Evolutionary conservation across 2,797 vertebrate genomes (phyloP).

Genomic region (Strix occidentalis): DNA sequence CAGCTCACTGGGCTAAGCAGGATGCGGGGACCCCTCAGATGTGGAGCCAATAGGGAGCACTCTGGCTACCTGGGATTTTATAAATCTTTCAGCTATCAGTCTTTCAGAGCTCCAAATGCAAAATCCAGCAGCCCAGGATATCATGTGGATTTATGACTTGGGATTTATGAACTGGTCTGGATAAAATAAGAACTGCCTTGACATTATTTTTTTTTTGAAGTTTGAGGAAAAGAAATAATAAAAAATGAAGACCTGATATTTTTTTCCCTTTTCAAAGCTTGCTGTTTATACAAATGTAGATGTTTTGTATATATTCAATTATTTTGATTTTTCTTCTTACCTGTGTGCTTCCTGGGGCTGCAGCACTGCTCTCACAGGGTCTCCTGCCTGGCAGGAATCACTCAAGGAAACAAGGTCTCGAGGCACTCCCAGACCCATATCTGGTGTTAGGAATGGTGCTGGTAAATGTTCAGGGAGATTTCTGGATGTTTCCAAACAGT

Average conservation of each 20-base stretch:
- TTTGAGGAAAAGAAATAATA: constrained; percentile 20
- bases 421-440: background rate
- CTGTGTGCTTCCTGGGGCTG: background rate
- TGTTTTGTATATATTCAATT: background rate
- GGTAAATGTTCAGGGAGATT: background rate
- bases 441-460: background rate
- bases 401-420: background rate
- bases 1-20: background rate
- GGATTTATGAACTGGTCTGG: constrained; percentile 68
- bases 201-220: background rate
- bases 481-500: background rate
- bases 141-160: constrained; percentile 64
- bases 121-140: constrained; percentile 65
- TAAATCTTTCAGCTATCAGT: constrained; percentile 67
- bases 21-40: background rate
- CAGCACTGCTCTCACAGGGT: background rate
- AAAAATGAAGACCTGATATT: background rate
- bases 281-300: background rate
- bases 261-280: background rate
- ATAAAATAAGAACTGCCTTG: constrained; percentile 62
- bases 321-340: background rate
- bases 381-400: background rate
- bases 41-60: constrained; percentile 43
- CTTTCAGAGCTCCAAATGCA: constrained; percentile 66
- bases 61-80: constrained; percentile 46